phyloP scores from a whole-genome alignment of 1,140 invertebrate species.

The Drosophila lacertosa region DNA sequence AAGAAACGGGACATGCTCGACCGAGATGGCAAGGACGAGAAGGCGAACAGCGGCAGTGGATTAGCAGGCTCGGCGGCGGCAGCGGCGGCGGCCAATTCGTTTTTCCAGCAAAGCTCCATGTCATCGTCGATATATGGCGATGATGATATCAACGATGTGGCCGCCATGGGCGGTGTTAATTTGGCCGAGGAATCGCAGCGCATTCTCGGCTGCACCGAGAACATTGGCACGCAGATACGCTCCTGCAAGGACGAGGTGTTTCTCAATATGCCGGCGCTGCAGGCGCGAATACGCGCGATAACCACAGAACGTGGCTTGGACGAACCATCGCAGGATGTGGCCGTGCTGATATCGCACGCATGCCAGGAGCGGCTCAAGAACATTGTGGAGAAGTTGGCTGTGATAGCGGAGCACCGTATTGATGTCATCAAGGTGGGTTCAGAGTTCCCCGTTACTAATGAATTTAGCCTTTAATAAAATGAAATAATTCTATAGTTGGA shows the following conservation, averaged over 20 bases:
- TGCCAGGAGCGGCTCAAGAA: constrained; percentile 96
- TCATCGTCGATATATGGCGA: constrained; percentile 88
- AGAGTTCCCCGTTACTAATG: background rate
- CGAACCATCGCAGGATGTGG: constrained; percentile 94
- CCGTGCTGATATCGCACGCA: constrained; percentile 96
- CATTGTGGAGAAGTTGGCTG: constrained; percentile 95
- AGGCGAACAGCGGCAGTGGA: constrained; percentile 82
- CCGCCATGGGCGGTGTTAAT: constrained; percentile 99
- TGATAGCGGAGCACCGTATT: constrained; percentile 97
- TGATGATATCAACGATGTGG: constrained; percentile 99
- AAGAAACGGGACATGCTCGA: constrained; percentile 72
- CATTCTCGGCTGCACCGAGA: constrained; percentile 97
- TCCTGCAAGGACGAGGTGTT: constrained; percentile 98
- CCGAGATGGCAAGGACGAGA: constrained; percentile 55
- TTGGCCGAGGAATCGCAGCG: constrained; percentile 97
- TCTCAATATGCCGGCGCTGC: constrained; percentile 91
- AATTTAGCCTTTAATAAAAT: background rate
- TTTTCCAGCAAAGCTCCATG: constrained; percentile 81
- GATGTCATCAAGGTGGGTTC: constrained; percentile 92
- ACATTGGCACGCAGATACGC: constrained; percentile 97
- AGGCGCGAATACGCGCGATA: constrained; percentile 90
- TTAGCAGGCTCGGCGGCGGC: constrained; percentile 26
- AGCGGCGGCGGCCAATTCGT: constrained; percentile 68
- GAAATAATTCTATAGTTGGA: constrained; percentile 87
- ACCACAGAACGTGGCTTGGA: constrained; percentile 92